Percentiles rank a stretch among this genome's conserved stretches.
phyloP scores from a whole-genome alignment of 2,113 vertebrate genomes.

The Heterocephalus glaber region DNA sequence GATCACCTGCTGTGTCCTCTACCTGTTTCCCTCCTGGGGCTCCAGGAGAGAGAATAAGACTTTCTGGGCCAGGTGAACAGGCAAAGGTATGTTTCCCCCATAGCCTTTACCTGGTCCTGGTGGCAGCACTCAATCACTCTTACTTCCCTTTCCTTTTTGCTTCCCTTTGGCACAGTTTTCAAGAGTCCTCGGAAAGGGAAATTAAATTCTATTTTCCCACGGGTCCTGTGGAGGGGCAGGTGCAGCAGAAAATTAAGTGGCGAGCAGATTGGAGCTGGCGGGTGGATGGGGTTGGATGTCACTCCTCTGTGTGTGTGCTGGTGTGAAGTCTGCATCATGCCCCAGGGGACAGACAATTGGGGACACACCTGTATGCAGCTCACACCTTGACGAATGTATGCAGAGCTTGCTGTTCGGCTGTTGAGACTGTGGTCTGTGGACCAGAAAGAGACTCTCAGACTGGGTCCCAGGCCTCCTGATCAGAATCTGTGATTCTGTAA shows the following conservation, averaged over 20 bases:
- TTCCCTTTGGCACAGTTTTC: background rate
- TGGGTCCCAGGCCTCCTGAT: background rate
- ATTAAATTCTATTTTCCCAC: background rate
- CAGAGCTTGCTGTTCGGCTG: background rate
- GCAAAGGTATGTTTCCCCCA: background rate
- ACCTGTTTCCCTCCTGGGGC: background rate
- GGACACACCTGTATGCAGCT: background rate
- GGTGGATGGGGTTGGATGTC: background rate
- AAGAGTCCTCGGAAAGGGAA: background rate
- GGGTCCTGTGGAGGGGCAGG: background rate
- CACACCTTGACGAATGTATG: background rate
- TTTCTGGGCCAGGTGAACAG: background rate
- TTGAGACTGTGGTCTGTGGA: background rate
- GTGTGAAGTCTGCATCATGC: background rate
- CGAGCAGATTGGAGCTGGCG: background rate
- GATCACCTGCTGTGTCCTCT: background rate
- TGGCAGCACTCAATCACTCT: background rate
- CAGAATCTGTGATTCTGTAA: background rate
- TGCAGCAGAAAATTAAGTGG: background rate
- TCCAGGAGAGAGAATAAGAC: background rate
- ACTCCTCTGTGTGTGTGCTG: background rate
- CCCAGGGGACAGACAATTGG: background rate
- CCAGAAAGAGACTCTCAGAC: background rate
- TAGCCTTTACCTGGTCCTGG: background rate
- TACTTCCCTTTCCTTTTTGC: background rate